phyloP scores from a whole-genome alignment of 2,113 vertebrate species.

The Lasiurus cinereus region DNA sequence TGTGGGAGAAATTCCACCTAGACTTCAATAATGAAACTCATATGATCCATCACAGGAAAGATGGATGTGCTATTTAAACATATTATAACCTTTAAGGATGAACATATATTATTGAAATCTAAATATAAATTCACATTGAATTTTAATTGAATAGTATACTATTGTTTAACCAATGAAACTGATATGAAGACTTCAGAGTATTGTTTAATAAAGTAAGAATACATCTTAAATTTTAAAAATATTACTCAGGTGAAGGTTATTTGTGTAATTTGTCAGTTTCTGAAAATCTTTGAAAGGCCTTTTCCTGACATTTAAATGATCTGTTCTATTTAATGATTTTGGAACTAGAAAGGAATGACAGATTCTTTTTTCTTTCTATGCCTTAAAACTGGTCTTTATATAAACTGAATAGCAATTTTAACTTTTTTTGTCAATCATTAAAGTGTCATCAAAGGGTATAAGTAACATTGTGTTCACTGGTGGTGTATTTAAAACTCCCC shows the following conservation, averaged over 20 bases:
- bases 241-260: background rate
- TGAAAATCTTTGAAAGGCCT: conserved; percentile 15
- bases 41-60: conserved; percentile 79
- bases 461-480: background rate
- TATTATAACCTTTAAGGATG: conserved; percentile 85
- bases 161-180: conserved; percentile 67
- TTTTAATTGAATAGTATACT: conserved; percentile 52
- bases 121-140: conserved; percentile 68
- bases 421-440: conserved; percentile 44
- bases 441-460: conserved; percentile 4
- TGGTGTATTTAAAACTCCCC: background rate
- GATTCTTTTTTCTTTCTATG: conserved; percentile 67
- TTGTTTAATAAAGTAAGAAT: conserved; percentile 40
- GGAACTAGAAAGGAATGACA: conserved; percentile 48
- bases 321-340: background rate
- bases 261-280: background rate
- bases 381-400: conserved; percentile 52
- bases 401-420: conserved; percentile 44
- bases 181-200: background rate
- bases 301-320: conserved; percentile 59
- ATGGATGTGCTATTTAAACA: conserved; percentile 87
- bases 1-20: conserved; percentile 76
- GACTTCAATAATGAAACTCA: conserved; percentile 78
- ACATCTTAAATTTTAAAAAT: conserved; percentile 47
- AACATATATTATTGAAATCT: conserved; percentile 83